These are phyloP conservation scores for Pangasius sanitwongsei DNA, from an alignment of 2,797 vertebrate genomes.

Conservation along the genomic window DNA sequence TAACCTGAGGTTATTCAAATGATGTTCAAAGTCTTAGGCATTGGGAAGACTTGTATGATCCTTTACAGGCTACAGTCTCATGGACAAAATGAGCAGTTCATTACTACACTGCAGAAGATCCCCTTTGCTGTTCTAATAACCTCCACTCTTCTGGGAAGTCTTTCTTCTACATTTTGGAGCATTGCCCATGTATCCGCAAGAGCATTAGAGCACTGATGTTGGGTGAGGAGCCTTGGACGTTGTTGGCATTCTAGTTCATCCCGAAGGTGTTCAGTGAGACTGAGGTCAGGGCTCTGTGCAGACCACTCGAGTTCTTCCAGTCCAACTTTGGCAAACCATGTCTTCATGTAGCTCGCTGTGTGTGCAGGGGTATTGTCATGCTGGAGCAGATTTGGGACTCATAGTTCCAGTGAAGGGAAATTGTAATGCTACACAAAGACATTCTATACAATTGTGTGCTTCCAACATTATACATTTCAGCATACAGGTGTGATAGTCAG, in stretches of 20 bases:
- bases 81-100: neutral
- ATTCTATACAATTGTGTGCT: neutral
- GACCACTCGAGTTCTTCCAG: neutral
- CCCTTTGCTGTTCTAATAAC: neutral
- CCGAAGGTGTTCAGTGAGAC: neutral
- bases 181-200: neutral
- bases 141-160: neutral
- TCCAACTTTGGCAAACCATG: neutral
- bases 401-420: neutral
- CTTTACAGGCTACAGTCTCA: neutral
- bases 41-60: neutral
- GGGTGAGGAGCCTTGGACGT: neutral
- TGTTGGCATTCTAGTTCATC: neutral
- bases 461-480: neutral
- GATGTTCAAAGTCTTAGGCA: neutral
- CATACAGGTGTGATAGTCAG: neutral
- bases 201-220: neutral
- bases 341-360: neutral
- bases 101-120: neutral
- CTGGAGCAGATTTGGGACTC: neutral
- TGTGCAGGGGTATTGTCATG: neutral
- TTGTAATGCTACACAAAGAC: neutral
- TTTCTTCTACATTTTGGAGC: neutral
- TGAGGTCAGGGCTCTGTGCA: neutral
- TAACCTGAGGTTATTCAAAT: neutral